Conservation (phyloP, 2,113 vertebrate genomes). For the Sorex araneus region DNA sequence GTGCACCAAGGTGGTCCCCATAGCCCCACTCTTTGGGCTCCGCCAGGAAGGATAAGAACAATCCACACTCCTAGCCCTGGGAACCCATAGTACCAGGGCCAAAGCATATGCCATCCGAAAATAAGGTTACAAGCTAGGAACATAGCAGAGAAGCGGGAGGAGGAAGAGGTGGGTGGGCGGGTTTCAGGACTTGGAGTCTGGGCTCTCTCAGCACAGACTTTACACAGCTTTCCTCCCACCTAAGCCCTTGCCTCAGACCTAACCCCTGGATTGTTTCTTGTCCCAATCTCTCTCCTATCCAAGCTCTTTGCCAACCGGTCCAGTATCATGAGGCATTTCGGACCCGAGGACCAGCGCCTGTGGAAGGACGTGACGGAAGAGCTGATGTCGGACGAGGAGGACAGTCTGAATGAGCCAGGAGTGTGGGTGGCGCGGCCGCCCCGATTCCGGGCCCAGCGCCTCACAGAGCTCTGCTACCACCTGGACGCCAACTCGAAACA, state of each 20-base stretch:
- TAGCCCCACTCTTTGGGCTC: no score
- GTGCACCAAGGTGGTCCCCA: no score
- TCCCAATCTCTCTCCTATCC: slow-evolving; percentile 36
- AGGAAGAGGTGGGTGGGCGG: not conserved
- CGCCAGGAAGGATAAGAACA: no score
- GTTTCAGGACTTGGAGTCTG: not conserved
- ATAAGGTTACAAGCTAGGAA: slow-evolving; percentile 3
- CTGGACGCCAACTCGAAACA: slow-evolving; percentile 89
- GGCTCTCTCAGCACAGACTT: no score
- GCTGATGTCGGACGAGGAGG: slow-evolving; percentile 90
- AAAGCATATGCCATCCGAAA: not conserved
- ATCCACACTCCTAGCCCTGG: slow-evolving; percentile 3
- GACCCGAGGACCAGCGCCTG: slow-evolving; percentile 85
- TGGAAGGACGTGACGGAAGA: slow-evolving; percentile 89
- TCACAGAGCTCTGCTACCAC: slow-evolving; percentile 88
- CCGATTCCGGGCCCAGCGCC: slow-evolving; percentile 86
- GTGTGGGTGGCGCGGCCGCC: slow-evolving; percentile 89
- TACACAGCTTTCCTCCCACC: not conserved
- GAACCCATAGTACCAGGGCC: not conserved
- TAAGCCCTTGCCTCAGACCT: not conserved
- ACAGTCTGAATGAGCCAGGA: slow-evolving; percentile 87
- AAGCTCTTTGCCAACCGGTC: slow-evolving; percentile 89
- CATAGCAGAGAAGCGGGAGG: not conserved
- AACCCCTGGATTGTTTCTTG: not conserved
- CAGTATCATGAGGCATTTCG: slow-evolving; percentile 86